These are phyloP conservation scores for Oostethus manadensis DNA, from an alignment of 2,113 vertebrate genomes.

Conservation along the genomic window DNA sequence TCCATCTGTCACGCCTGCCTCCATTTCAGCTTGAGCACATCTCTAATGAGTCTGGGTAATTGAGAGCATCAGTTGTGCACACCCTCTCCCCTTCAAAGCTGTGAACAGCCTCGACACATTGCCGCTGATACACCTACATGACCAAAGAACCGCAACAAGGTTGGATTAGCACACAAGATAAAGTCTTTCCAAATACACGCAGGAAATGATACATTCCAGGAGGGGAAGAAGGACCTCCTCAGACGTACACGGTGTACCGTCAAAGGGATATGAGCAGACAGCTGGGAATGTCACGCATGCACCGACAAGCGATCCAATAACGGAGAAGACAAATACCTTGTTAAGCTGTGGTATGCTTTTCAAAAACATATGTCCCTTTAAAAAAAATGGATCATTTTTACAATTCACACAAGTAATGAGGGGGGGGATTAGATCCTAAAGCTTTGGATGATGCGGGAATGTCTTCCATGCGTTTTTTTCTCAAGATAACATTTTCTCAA, in stretches of 20 bases:
- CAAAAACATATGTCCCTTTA: constrained; percentile 26
- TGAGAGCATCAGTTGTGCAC: constrained; percentile 31
- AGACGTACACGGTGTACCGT: constrained; percentile 16
- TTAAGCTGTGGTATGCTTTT: constrained; percentile 28
- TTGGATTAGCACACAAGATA: constrained; percentile 32
- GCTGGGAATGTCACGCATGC: constrained; percentile 58
- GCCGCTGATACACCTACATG: constrained; percentile 37
- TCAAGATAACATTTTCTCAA: too few species aligned
- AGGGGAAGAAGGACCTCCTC: background rate
- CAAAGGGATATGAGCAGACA: constrained; percentile 40
- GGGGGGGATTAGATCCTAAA: too few species aligned
- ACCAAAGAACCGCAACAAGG: constrained; percentile 28
- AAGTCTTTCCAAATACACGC: constrained; percentile 17
- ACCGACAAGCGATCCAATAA: constrained; percentile 36
- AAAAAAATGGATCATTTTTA: constrained; percentile 7
- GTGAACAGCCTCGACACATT: constrained; percentile 38
- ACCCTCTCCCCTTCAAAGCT: constrained; percentile 5
- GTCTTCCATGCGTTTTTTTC: too few species aligned
- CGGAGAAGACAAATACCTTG: constrained; percentile 41
- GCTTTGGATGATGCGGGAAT: too few species aligned
- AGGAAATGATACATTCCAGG: constrained; percentile 14
- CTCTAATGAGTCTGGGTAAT: constrained; percentile 50
- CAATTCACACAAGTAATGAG: background rate
- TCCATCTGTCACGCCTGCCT: constrained; percentile 2
- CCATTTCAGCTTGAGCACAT: constrained; percentile 34